Conservation (phyloP, 2,888 invertebrate genomes). For the Heliconius sara region DNA sequence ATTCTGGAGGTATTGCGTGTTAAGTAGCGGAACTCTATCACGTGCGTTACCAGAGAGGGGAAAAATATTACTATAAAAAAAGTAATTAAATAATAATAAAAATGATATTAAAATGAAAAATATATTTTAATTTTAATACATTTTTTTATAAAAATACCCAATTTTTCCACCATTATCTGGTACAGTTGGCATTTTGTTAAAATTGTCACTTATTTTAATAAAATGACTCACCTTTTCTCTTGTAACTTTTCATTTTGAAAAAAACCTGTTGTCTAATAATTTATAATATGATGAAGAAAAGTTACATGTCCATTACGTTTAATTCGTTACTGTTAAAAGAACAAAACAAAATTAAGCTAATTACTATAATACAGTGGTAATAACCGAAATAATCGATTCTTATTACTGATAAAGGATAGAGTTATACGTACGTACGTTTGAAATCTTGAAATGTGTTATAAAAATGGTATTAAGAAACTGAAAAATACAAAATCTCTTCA, state of each 20-base stretch:
- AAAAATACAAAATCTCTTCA: too few relatives aligned
- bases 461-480: too few relatives aligned
- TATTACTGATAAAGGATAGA: slow-evolving; percentile 19
- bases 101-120: too few relatives aligned
- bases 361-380: slow-evolving; percentile 30
- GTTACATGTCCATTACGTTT: background rate
- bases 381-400: slow-evolving; percentile 36
- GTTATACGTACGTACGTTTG: background rate
- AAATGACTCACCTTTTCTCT: slow-evolving; percentile 8
- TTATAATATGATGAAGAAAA: background rate
- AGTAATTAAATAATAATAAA: too few relatives aligned
- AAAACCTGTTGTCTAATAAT: background rate
- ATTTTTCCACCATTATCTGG: too few relatives aligned
- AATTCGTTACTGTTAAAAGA: slow-evolving; percentile 20
- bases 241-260: slow-evolving; percentile 2
- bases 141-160: too few relatives aligned
- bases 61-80: too few relatives aligned
- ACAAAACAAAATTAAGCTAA: slow-evolving; percentile 15
- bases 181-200: background rate
- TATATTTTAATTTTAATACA: too few relatives aligned
- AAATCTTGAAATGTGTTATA: background rate
- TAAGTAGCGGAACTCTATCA: too few relatives aligned
- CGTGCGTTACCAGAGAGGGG: too few relatives aligned
- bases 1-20: too few relatives aligned
- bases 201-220: background rate